These are phyloP conservation scores for Itoplectis maculator DNA, from an alignment of 2,888 invertebrate species.

Conservation along the genomic window DNA sequence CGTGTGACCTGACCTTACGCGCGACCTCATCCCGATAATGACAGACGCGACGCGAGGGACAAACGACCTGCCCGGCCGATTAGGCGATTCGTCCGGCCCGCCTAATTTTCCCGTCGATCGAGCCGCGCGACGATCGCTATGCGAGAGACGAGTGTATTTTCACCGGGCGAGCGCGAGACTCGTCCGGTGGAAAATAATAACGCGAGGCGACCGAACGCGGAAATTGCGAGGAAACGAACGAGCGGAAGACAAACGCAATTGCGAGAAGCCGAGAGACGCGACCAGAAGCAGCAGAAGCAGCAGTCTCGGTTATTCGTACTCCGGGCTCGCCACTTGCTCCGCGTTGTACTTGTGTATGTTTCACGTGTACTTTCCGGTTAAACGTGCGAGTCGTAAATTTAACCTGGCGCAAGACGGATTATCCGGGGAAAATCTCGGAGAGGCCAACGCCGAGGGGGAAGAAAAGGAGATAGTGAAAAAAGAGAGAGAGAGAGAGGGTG, in stretches of 20 bases:
- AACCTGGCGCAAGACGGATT: conserved; percentile 69
- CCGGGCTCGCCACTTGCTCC: conserved; percentile 42
- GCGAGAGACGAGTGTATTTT: conserved; percentile 25
- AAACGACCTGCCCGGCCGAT: conserved; percentile 25
- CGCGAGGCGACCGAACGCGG: conserved; percentile 18
- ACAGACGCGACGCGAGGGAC: neutral
- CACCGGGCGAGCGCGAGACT: neutral
- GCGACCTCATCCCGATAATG: conserved; percentile 44
- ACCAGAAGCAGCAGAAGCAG: too few relatives aligned
- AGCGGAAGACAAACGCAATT: conserved; percentile 65
- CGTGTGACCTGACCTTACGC: neutral
- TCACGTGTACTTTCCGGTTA: conserved; percentile 65
- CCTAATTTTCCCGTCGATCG: conserved; percentile 40
- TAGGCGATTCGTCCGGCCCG: conserved; percentile 23
- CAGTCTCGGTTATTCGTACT: neutral
- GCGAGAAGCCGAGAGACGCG: conserved; percentile 32
- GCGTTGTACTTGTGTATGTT: conserved; percentile 41
- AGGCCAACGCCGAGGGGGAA: conserved; percentile 18
- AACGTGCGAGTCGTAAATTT: conserved; percentile 71
- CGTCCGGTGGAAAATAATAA: too few relatives aligned
- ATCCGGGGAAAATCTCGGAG: conserved; percentile 71
- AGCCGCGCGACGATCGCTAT: neutral
- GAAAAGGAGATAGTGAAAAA: neutral
- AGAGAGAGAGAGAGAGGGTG: conserved; percentile 25
- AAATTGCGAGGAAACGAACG: conserved; percentile 63